Conservation (phyloP, 2,797 vertebrate species). For the Syncerus caffer region DNA sequence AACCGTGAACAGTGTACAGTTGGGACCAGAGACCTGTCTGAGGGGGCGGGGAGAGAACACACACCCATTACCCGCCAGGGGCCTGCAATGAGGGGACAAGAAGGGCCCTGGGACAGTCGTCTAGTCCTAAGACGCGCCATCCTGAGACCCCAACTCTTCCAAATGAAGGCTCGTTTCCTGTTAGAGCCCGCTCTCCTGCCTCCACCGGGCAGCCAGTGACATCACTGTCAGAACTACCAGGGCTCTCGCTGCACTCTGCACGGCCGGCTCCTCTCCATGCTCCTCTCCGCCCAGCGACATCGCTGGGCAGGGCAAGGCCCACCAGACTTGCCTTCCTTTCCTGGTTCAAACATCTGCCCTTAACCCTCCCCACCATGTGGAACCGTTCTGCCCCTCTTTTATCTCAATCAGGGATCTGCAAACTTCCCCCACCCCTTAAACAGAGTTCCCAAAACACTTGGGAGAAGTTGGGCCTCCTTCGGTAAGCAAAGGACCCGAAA, state of each 20-base stretch:
- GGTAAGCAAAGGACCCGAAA: background rate
- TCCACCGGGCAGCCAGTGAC: background rate
- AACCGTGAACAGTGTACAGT: background rate
- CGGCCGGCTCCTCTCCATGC: background rate
- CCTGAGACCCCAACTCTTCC: background rate
- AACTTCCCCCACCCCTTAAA: background rate
- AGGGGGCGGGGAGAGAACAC: rapidly evolving
- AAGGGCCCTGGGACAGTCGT: background rate
- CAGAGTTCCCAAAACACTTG: background rate
- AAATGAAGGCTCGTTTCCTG: background rate
- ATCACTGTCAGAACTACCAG: background rate
- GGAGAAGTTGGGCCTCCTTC: background rate
- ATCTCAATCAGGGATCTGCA: background rate
- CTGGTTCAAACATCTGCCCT: background rate
- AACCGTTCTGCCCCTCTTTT: background rate
- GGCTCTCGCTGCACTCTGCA: background rate
- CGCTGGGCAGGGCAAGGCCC: background rate
- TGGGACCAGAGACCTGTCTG: rapidly evolving
- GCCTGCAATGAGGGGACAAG: background rate
- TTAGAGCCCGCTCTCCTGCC: background rate
- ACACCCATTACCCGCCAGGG: rapidly evolving
- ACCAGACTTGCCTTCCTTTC: background rate
- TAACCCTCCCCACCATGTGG: background rate
- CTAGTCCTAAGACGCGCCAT: too few species aligned
- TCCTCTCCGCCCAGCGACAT: background rate